A percentile compares a stretch with the other conserved stretches of the same genome.
phyloP scores from a whole-genome alignment of 2,888 invertebrate genomes.

The Eupithecia subumbrata region DNA sequence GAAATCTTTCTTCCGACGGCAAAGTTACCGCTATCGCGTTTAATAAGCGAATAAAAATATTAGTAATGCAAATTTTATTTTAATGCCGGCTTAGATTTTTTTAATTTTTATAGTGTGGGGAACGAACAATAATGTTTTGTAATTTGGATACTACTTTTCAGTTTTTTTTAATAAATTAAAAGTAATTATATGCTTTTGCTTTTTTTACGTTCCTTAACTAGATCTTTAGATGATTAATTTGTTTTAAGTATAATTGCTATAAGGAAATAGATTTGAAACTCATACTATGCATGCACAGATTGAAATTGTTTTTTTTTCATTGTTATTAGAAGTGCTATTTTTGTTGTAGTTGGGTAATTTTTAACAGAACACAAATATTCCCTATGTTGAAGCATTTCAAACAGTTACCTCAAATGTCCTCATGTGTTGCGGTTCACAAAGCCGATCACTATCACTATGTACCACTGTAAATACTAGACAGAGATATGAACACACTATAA shows the following conservation, averaged over 20 bases:
- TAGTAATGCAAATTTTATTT: conserved; percentile 1
- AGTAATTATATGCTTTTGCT: neutral
- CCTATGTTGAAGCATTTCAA: conserved; percentile 28
- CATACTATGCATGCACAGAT: neutral
- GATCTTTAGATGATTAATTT: neutral
- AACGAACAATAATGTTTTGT: neutral
- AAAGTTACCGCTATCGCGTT: neutral
- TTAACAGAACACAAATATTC: neutral
- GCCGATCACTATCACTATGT: conserved; percentile 80
- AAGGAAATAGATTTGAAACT: neutral
- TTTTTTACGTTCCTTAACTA: neutral
- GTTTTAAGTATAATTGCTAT: neutral
- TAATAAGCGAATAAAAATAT: neutral
- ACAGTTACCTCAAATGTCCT: conserved; percentile 76
- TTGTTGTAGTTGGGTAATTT: neutral
- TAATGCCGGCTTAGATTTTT: neutral
- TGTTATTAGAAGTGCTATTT: neutral
- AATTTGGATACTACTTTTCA: neutral
- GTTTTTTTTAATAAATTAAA: neutral
- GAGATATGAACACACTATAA: conserved; percentile 78
- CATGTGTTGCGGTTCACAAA: conserved; percentile 73
- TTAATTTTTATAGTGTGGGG: neutral
- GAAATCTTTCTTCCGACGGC: conserved; percentile 3
- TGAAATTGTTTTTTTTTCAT: neutral
- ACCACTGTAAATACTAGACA: conserved; percentile 75